These are phyloP conservation scores for Ridgeia piscesae DNA, from an alignment of 1,140 invertebrate species.

Conservation along the genomic window DNA sequence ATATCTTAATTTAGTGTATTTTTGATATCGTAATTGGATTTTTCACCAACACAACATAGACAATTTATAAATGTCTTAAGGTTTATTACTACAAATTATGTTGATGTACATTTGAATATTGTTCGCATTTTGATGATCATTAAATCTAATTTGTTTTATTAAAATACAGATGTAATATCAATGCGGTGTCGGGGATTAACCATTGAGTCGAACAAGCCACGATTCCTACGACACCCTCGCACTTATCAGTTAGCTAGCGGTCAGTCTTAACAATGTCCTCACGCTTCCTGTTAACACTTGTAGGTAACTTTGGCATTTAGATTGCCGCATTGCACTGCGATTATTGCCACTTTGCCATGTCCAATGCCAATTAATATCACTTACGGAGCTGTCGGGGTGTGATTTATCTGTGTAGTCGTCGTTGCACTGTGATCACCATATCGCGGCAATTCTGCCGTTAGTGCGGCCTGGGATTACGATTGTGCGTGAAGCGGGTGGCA, in stretches of 20 bases:
- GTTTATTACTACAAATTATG: too few species aligned
- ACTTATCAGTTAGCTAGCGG: not conserved
- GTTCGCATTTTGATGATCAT: too few species aligned
- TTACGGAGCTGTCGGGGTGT: not conserved
- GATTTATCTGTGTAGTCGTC: not conserved
- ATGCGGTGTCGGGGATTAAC: too few species aligned
- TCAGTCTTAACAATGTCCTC: not conserved
- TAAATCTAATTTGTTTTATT: too few species aligned
- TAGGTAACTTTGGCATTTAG: not conserved
- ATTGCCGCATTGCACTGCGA: not conserved
- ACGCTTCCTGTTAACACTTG: not conserved
- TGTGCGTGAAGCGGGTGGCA: not conserved
- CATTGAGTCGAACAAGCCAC: too few species aligned
- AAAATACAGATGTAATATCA: too few species aligned
- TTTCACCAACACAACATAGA: too few species aligned
- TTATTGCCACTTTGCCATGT: not conserved
- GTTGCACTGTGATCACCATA: not conserved
- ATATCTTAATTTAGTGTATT: too few species aligned
- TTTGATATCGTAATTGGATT: too few species aligned
- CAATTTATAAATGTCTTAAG: too few species aligned
- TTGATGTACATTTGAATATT: too few species aligned
- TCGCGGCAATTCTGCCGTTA: not conserved
- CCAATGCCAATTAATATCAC: not conserved
- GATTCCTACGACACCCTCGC: too few species aligned
- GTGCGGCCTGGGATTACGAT: not conserved